Evolutionary conservation across 2,113 vertebrate species (phyloP).

Genomic region (Pseudonaja textilis): DNA sequence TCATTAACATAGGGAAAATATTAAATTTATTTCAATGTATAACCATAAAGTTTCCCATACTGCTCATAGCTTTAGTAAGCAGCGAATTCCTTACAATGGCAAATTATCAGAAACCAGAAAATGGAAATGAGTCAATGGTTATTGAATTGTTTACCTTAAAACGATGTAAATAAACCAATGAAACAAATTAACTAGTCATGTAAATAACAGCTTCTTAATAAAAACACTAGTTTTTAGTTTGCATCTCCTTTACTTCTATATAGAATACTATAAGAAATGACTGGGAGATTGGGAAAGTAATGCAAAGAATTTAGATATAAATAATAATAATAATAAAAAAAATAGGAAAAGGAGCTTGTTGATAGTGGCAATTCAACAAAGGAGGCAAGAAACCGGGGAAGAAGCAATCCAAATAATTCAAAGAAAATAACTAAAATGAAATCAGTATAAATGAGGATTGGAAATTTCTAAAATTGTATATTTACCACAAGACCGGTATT

Average conservation of each 20-base stretch:
- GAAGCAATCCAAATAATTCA: background rate
- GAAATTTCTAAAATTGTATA: background rate
- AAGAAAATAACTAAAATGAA: background rate
- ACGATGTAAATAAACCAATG: background rate
- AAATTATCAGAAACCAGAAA: background rate
- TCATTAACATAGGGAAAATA: background rate
- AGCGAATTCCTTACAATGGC: background rate
- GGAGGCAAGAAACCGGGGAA: background rate
- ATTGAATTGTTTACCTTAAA: background rate
- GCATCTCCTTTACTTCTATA: background rate
- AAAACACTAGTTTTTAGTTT: background rate
- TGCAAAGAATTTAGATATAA: background rate
- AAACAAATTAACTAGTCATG: background rate
- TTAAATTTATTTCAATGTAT: background rate
- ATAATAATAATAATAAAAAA: background rate
- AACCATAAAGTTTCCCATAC: background rate
- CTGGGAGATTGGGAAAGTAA: background rate
- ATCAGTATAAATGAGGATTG: background rate
- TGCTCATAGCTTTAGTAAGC: background rate
- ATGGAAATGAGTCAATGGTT: background rate
- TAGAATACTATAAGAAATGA: background rate
- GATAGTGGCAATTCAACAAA: background rate
- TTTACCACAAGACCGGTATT: background rate
- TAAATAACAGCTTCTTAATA: background rate
- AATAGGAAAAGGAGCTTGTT: background rate